Evolutionary conservation across 2,797 vertebrate genomes (phyloP), one percentile per base, ranked within the genome.

Genomic region (Mormyrus proboscirostris): DNA sequence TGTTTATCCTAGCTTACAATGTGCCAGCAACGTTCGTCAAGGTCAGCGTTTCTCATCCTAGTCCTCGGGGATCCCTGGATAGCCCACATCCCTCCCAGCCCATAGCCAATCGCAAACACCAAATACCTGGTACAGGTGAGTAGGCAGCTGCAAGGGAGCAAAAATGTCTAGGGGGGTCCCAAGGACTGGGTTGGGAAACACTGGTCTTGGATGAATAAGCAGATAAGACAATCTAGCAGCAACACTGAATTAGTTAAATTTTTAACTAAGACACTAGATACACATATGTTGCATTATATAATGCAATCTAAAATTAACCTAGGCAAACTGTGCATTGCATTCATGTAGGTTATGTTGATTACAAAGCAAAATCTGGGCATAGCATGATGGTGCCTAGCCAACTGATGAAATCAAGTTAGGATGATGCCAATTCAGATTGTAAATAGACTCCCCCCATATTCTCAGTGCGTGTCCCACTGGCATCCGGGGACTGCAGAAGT

Each of bases 281-380:
- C 25, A 19, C 73, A 44, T 79, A 73, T 73, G 65, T 73, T 38
- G 12, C 65, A 73, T 73, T 73, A 73, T 73, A 73, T 73, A 73
- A 73, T 33, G 33, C 73, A 79, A 44, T 79, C 73, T 79, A 79
- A 79, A 79, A 79, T 79, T 79, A 41, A 79, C 73, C 73, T 79
- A 59, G 73, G 3, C 65, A 33, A 33, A 73, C 38, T 76, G 69
- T 19, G 33, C 25, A 7, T n/a, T 41, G 73, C 73, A 79, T 79
- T 79, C 73, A 44, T n/a, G 73, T 79, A 44, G 73, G 25, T 79
- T 79, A 79, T 41, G 73, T 79, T 79, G 29, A n/a, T 44, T 79
- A 44, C 73, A 79, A 79, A 44, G 73, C 33, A 41, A 44, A 44
- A 79, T 79, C 73, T 79, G 73, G 38, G 38, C 73, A 79, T 79